Base-by-base conservation (phyloP, 2,113 vertebrate genomes). In the Gracilinanus agilis region DNA sequence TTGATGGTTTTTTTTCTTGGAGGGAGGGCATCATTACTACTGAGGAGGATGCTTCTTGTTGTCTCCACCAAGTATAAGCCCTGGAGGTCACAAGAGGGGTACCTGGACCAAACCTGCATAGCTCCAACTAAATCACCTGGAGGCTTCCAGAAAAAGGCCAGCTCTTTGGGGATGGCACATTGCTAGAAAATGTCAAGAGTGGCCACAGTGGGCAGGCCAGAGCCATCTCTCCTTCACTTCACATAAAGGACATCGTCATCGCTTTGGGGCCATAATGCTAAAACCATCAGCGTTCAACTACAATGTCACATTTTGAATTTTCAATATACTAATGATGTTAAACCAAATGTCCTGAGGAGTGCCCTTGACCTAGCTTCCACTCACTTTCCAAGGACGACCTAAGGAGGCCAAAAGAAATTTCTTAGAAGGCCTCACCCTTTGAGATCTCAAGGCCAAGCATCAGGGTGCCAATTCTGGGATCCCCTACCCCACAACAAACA, bases 361-460 rank as follows among this genome's bases (percentile, higher is more conserved):
- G 49, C 5, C 49, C 44, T 90, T 83, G 88, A 89, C 56, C 67
- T 92, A 23, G 90, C 90, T 94, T 44, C 93, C 55, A 94, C 93
- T 96, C 49, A 94, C 90, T 95, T 93, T 93, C 61, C 91, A 94
- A 96, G 89, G 94, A 96, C 97, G 89, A 53, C 34, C 95, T 53
- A 94, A 90, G 40, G 93, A 88, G 1, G n/a, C 91, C 88, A 83
- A 90, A 91, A 95, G 90, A 91, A 75, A 95, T 95, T 96, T 93
- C 92, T 93, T 93, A 97, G 89, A 96, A 88, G 90, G 88, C 92
- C 29, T 95, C 83, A 89, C 92, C 44, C 53, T 97, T 89, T 13
- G 1, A 56, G 95, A 49, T 55, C 94, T 95, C 96, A 96, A 92
- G 91, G 92, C 97, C 89, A 96, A 97, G 91, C 75, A 93, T 90